These are phyloP conservation scores for Megastigmus dorsalis DNA, from an alignment of 2,888 invertebrate species.

Conservation along the genomic window DNA sequence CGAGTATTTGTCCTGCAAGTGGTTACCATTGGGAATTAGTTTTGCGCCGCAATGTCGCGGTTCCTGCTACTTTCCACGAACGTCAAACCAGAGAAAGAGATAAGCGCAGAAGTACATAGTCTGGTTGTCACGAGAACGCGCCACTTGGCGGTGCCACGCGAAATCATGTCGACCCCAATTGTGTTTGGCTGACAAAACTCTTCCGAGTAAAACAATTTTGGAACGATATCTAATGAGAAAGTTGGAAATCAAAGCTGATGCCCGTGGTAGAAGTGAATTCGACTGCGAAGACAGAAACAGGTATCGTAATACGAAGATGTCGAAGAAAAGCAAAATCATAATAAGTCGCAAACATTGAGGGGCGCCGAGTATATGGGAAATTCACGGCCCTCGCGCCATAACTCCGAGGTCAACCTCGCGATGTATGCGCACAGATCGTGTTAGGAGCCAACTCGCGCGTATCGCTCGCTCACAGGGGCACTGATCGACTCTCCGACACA, in stretches of 20 bases:
- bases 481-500: too few relatives aligned
- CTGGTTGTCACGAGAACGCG: conserved; percentile 20
- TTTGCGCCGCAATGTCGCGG: conserved; percentile 14
- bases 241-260: too few relatives aligned
- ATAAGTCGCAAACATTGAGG: conserved; percentile 25
- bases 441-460: not conserved
- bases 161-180: too few relatives aligned
- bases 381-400: conserved; percentile 26
- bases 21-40: conserved; percentile 45
- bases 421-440: too few relatives aligned
- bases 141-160: too few relatives aligned
- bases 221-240: too few relatives aligned
- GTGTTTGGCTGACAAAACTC: too few relatives aligned
- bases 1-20: conserved; percentile 20
- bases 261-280: too few relatives aligned
- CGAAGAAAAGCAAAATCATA: conserved; percentile 38
- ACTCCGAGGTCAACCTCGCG: not conserved
- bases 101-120: not conserved
- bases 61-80: conserved; percentile 1
- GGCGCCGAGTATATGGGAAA: conserved; percentile 21
- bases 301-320: too few relatives aligned
- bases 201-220: too few relatives aligned
- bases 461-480: not conserved
- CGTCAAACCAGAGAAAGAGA: not conserved
- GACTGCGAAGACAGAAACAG: too few relatives aligned